A percentile compares a stretch with the other conserved stretches of the same genome.
Conservation (phyloP, 2,113 vertebrate species). For the Odocoileus virginianus region DNA sequence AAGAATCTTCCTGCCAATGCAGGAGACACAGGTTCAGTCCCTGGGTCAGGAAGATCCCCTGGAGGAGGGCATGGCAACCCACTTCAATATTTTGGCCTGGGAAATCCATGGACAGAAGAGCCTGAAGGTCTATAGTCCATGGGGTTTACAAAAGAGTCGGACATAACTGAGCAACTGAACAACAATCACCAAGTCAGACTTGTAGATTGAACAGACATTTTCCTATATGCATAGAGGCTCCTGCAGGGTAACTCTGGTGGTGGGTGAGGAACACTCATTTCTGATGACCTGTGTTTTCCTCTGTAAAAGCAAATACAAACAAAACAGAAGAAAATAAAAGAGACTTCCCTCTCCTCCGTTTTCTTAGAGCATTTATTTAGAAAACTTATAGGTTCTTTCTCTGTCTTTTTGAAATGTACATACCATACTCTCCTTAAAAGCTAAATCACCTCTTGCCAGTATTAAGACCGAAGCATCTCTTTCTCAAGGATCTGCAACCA, state of each 20-base stretch:
- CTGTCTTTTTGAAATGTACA: not conserved
- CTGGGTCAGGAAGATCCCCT: not conserved
- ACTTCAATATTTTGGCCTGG: not conserved
- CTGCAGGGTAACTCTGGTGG: not conserved
- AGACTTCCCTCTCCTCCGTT: not conserved
- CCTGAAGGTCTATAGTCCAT: not conserved
- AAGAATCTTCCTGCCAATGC: not conserved
- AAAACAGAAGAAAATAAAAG: not conserved
- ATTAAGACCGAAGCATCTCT: not conserved
- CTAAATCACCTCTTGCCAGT: not conserved
- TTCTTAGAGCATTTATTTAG: not conserved
- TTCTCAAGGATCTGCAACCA: not conserved
- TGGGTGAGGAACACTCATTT: fast-evolving
- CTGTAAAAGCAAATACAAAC: not conserved
- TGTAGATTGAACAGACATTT: not conserved
- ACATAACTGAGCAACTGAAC: not conserved
- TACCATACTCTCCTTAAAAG: not conserved
- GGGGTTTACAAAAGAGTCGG: not conserved
- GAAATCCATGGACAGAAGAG: not conserved
- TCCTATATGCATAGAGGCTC: not conserved
- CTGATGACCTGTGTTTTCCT: not conserved
- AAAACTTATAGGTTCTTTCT: not conserved
- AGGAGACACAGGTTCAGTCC: not conserved
- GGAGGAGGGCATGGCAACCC: not conserved
- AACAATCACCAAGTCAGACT: not conserved